Evolutionary conservation across 2,888 invertebrate species (phyloP).

Genomic region (Eristalis tenax): DNA sequence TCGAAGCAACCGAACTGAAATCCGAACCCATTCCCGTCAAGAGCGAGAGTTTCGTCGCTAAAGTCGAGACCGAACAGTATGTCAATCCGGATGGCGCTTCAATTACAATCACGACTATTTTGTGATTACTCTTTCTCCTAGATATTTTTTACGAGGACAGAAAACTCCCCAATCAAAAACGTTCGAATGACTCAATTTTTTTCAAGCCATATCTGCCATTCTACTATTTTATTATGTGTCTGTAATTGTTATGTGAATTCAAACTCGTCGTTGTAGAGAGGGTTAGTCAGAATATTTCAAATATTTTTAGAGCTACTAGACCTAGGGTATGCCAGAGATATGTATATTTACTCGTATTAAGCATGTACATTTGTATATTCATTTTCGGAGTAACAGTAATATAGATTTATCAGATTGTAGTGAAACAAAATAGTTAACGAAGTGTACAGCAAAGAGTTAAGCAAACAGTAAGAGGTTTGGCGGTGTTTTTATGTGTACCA

Average conservation of each 20-base stretch:
- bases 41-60: conserved; percentile 75
- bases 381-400: not conserved
- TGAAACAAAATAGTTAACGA: conserved; percentile 49
- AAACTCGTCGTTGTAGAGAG: conserved; percentile 25
- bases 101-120: conserved; percentile 80
- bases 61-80: conserved; percentile 78
- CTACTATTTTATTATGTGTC: conserved; percentile 7
- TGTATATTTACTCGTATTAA: conserved; percentile 26
- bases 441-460: not conserved
- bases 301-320: conserved; percentile 35
- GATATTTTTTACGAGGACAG: conserved; percentile 12
- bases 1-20: conserved; percentile 50
- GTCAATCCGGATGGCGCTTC: conserved; percentile 78
- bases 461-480: not conserved
- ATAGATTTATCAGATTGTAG: conserved; percentile 19
- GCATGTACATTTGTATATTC: conserved; percentile 61
- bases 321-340: not conserved
- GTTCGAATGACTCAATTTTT: conserved; percentile 61
- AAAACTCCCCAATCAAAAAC: conserved; percentile 31
- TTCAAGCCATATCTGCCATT: conserved; percentile 69
- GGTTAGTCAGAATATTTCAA: not conserved
- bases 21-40: conserved; percentile 63
- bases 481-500: not conserved
- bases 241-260: conserved; percentile 39
- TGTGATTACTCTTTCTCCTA: conserved; percentile 77